phyloP scores from a whole-genome alignment of 2,113 vertebrate genomes.

The Bettongia penicillata region DNA sequence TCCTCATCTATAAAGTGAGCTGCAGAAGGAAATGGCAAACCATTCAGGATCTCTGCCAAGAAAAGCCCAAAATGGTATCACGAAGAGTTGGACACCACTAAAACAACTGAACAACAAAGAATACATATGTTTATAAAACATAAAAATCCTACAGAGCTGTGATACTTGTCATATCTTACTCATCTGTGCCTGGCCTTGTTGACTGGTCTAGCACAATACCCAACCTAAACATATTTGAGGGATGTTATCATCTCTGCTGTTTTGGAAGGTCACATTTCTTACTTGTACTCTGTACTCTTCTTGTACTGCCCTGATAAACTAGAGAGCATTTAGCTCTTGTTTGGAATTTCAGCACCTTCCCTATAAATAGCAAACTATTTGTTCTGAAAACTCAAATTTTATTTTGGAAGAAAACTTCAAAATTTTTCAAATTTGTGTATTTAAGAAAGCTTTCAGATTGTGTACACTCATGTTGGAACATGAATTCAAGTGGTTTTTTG shows the following conservation, averaged over 20 bases:
- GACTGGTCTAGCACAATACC: background rate
- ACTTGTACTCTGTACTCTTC: background rate
- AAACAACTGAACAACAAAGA: too few relatives aligned
- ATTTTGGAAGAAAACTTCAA: background rate
- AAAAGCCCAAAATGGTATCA: background rate
- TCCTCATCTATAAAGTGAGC: background rate
- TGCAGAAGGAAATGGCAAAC: background rate
- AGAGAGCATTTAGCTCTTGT: background rate
- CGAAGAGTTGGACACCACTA: too few relatives aligned
- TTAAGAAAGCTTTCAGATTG: conserved; percentile 35
- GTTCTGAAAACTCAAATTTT: background rate
- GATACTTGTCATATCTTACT: background rate
- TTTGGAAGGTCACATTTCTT: background rate
- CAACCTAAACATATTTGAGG: background rate
- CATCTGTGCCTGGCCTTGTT: conserved; percentile 5
- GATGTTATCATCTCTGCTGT: background rate
- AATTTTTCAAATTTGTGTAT: background rate
- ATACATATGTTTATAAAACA: background rate
- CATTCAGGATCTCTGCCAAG: background rate
- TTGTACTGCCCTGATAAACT: background rate
- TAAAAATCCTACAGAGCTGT: background rate
- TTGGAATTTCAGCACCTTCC: background rate
- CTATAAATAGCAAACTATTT: background rate
- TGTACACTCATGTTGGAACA: conserved; percentile 31
- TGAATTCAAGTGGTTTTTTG: background rate